Conservation (phyloP, 2,113 vertebrate species). For the Albula glossodonta region DNA sequence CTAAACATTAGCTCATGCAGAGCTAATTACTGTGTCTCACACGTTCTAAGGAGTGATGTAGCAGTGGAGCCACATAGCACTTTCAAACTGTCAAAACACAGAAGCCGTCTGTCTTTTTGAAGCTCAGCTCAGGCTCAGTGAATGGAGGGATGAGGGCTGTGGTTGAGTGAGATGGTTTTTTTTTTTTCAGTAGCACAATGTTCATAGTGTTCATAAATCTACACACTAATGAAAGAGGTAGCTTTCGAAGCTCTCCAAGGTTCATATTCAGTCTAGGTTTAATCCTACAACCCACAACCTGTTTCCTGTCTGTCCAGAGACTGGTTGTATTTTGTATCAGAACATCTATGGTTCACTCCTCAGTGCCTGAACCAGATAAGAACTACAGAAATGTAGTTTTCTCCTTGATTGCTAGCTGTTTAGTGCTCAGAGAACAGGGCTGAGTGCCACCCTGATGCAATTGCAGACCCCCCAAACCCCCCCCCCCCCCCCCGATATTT, state of each 20-base stretch:
- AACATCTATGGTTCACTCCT: neutral
- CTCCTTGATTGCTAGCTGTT: too few species aligned
- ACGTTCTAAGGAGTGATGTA: neutral
- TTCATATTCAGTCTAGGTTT: neutral
- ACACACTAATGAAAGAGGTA: neutral
- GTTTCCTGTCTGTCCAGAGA: neutral
- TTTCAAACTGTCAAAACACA: neutral
- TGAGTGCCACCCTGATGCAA: too few species aligned
- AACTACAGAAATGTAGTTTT: too few species aligned
- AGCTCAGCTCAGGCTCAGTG: neutral
- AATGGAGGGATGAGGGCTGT: neutral
- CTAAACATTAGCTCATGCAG: constrained; percentile 6
- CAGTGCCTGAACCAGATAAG: too few species aligned
- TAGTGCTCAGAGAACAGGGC: too few species aligned
- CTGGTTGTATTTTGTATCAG: neutral
- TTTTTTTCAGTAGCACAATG: neutral
- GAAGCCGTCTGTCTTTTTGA: neutral
- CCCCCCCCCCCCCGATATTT: too few species aligned
- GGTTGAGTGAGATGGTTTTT: neutral
- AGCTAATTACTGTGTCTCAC: constrained; percentile 3
- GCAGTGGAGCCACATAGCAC: neutral
- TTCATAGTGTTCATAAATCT: neutral
- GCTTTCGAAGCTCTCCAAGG: neutral
- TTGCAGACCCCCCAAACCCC: too few species aligned
- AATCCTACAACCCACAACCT: neutral